phyloP scores from a whole-genome alignment of 2,797 vertebrate genomes.

The Neosalanx taihuensis region DNA sequence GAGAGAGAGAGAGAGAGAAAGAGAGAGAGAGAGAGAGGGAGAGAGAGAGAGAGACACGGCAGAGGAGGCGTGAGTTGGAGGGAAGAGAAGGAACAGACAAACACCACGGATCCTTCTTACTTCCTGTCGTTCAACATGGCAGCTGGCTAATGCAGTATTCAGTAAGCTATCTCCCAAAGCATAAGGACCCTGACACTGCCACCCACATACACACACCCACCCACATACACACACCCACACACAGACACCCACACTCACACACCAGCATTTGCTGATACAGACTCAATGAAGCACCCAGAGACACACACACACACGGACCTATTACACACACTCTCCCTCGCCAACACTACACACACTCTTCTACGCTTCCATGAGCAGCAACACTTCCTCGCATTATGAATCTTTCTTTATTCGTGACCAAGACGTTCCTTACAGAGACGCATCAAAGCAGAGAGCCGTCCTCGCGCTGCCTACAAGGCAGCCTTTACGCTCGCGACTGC shows the following conservation, averaged over 20 bases:
- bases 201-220: constrained; percentile 1
- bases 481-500: neutral
- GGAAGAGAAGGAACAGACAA: constrained; percentile 10
- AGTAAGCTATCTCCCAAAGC: constrained; percentile 23
- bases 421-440: neutral
- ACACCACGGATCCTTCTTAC: constrained; percentile 20
- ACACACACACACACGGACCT: neutral
- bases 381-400: neutral
- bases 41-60: neutral
- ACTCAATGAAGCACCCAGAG: constrained; percentile 2
- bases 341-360: neutral
- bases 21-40: constrained; percentile 6
- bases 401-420: neutral
- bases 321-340: neutral
- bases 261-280: constrained; percentile 11
- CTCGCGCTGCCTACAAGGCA: neutral
- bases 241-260: neutral
- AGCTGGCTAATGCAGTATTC: constrained; percentile 34
- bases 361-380: neutral
- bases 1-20: constrained; percentile 19
- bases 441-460: neutral
- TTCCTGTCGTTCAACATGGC: constrained; percentile 26
- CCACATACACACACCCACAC: neutral
- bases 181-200: constrained; percentile 16
- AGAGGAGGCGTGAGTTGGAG: neutral